phyloP scores from a whole-genome alignment of 2,797 vertebrate genomes.

The Gymnopithys bicolor region DNA sequence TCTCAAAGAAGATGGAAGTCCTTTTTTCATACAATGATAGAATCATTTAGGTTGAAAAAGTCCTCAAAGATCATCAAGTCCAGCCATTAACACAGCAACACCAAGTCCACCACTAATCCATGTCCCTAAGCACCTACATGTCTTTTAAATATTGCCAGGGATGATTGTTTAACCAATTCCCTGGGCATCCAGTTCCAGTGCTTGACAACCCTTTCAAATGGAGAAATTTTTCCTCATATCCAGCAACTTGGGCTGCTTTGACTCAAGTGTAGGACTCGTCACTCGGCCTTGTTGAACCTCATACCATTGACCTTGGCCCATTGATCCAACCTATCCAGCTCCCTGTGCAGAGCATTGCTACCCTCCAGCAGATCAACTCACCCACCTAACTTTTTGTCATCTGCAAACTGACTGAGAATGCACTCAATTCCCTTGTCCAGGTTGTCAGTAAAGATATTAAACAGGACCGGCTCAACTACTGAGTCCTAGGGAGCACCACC shows the following conservation, averaged over 20 bases:
- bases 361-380: background rate
- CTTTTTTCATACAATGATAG: background rate
- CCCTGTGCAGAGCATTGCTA: background rate
- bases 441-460: background rate
- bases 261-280: background rate
- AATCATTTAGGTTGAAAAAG: background rate
- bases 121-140: background rate
- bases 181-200: background rate
- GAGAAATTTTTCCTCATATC: background rate
- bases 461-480: background rate
- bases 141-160: background rate
- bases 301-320: fast-evolving
- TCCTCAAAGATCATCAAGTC: background rate
- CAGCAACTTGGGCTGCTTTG: background rate
- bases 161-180: background rate
- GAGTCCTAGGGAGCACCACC: background rate
- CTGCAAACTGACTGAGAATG: background rate
- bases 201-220: background rate
- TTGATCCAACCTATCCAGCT: background rate
- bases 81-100: background rate
- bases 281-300: background rate
- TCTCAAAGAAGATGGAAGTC: background rate
- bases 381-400: background rate
- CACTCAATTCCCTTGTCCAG: background rate
- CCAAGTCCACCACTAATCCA: background rate